phyloP scores from a whole-genome alignment of 2,113 vertebrate genomes.

The Saimiri boliviensis region DNA sequence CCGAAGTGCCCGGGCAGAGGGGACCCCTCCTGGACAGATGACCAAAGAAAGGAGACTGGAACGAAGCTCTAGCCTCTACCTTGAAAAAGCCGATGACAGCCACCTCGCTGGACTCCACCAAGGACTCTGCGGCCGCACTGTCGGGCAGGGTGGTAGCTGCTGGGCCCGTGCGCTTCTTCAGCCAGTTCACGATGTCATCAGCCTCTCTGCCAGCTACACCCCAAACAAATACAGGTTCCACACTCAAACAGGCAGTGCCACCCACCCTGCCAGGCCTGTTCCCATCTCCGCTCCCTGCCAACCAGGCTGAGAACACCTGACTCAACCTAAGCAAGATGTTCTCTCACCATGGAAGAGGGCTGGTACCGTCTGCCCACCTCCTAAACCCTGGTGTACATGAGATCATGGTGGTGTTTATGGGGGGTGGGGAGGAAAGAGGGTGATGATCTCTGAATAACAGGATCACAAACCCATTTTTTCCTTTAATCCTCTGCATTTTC shows the following conservation, averaged over 20 bases:
- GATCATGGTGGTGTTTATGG: accelerated
- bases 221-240: neutral
- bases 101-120: slow-evolving; percentile 93
- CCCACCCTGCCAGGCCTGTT: neutral
- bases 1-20: accelerated
- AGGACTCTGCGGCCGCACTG: slow-evolving; percentile 82
- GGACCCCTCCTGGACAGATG: accelerated
- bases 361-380: accelerated
- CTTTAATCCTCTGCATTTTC: neutral
- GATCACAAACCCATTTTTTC: accelerated
- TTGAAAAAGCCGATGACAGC: slow-evolving; percentile 97
- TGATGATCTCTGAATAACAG: accelerated
- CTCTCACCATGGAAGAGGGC: accelerated
- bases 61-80: slow-evolving; percentile 81
- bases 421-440: accelerated
- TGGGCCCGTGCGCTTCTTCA: slow-evolving; percentile 96
- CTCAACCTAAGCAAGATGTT: accelerated
- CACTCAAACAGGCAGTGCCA: neutral
- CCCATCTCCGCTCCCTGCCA: neutral
- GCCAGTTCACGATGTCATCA: slow-evolving; percentile 95
- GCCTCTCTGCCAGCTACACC: slow-evolving; percentile 95
- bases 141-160: slow-evolving; percentile 87
- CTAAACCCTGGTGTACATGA: accelerated
- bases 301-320: neutral
- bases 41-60: accelerated